Conservation (phyloP, 2,113 vertebrate genomes). For the Rhinolophus sinicus region DNA sequence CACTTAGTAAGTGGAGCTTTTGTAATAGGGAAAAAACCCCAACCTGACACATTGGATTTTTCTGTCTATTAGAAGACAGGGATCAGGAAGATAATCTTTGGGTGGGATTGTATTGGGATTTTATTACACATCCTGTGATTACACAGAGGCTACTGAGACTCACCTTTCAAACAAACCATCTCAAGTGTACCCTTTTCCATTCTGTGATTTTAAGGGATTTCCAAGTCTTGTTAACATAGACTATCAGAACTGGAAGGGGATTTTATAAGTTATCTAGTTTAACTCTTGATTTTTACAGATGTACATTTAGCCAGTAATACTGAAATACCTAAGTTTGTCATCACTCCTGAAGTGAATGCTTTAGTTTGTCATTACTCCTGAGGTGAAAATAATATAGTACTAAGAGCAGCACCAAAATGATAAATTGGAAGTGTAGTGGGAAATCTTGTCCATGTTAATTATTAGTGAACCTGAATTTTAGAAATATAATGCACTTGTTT, state of each 20-base stretch:
- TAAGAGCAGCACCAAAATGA: constrained; percentile 15
- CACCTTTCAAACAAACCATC: constrained; percentile 17
- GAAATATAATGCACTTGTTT: background rate
- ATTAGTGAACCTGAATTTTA: constrained; percentile 10
- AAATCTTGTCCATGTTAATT: constrained; percentile 18
- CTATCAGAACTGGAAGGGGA: constrained; percentile 48
- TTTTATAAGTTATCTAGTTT: constrained; percentile 45
- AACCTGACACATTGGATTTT: background rate
- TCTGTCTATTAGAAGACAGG: background rate
- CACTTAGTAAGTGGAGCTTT: background rate
- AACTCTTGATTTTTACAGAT: constrained; percentile 47
- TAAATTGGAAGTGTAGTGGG: background rate
- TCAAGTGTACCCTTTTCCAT: constrained; percentile 26
- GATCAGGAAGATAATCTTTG: background rate
- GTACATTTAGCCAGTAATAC: constrained; percentile 9
- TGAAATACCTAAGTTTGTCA: background rate
- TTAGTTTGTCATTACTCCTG: constrained; percentile 28
- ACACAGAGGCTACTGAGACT: background rate
- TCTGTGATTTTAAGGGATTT: constrained; percentile 68
- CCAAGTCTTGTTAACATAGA: constrained; percentile 37
- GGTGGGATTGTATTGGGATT: constrained; percentile 21
- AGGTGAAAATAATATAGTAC: background rate
- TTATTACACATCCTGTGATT: constrained; percentile 1
- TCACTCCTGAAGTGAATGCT: constrained; percentile 2
- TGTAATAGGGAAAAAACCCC: background rate